A percentile compares a stretch with the other conserved stretches of the same genome.
These are phyloP conservation scores for Myathropa florea DNA, from an alignment of 2,888 invertebrate species.

Conservation along the genomic window DNA sequence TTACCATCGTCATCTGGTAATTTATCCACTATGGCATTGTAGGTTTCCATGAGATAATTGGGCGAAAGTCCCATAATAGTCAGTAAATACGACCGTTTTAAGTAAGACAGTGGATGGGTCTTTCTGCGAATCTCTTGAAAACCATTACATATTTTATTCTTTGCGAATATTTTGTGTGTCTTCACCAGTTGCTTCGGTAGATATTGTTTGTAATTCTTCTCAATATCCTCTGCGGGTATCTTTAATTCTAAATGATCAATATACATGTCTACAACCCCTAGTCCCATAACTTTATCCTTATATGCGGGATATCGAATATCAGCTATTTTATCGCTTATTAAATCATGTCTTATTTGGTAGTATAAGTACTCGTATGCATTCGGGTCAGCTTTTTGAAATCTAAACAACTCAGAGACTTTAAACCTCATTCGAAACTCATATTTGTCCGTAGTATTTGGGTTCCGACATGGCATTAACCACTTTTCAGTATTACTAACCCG, in stretches of 20 bases:
- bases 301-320: conserved; percentile 90
- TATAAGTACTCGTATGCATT: conserved; percentile 92
- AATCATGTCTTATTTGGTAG: conserved; percentile 91
- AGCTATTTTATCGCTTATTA: conserved; percentile 89
- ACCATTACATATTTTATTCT: conserved; percentile 87
- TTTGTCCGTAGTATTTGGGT: conserved; percentile 81
- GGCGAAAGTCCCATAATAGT: conserved; percentile 90
- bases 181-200: conserved; percentile 90
- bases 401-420: conserved; percentile 83
- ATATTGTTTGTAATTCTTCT: conserved; percentile 90
- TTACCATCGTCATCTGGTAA: conserved; percentile 82
- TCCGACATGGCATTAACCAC: conserved; percentile 87
- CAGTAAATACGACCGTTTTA: conserved; percentile 90
- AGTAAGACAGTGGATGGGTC: conserved; percentile 83
- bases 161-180: conserved; percentile 88
- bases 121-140: conserved; percentile 83
- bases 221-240: conserved; percentile 85
- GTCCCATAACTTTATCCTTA: conserved; percentile 89
- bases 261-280: conserved; percentile 94
- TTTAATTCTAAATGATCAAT: conserved; percentile 90
- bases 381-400: conserved; percentile 83
- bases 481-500: conserved; percentile 84
- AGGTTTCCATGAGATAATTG: conserved; percentile 87
- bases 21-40: conserved; percentile 81
- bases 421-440: conserved; percentile 91